Evolutionary conservation across 2,113 vertebrate genomes (phyloP).

Genomic region (Campylorhamphus procurvoides): DNA sequence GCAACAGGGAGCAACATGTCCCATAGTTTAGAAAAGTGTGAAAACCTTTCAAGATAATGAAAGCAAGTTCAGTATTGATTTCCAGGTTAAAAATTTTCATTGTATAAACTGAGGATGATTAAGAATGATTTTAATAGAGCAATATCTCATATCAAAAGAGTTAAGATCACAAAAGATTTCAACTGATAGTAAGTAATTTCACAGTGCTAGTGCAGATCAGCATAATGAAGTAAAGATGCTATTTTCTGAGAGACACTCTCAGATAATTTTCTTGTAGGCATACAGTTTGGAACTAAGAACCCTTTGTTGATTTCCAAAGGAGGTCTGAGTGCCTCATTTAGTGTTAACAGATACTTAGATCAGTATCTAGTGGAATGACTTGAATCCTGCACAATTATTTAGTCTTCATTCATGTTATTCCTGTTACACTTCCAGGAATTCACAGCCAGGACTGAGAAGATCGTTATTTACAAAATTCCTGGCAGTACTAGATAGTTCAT

Average conservation of each 20-base stretch:
- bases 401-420: neutral
- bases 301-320: neutral
- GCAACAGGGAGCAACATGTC: neutral
- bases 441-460: neutral
- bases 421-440: neutral
- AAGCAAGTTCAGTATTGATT: slow-evolving; percentile 31
- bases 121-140: neutral
- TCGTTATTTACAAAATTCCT: neutral
- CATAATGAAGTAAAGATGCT: neutral
- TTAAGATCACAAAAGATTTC: neutral
- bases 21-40: neutral
- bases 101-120: neutral
- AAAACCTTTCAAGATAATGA: neutral
- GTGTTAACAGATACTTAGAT: neutral
- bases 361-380: neutral
- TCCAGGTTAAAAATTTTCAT: neutral
- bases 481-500: neutral
- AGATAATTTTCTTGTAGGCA: neutral
- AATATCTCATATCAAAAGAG: neutral
- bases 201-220: neutral
- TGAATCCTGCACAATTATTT: neutral
- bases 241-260: neutral
- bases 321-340: neutral
- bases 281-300: neutral
- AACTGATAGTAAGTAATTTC: neutral